Evolutionary conservation across 2,888 invertebrate species (phyloP).

Genomic region (Urechis unicinctus): DNA sequence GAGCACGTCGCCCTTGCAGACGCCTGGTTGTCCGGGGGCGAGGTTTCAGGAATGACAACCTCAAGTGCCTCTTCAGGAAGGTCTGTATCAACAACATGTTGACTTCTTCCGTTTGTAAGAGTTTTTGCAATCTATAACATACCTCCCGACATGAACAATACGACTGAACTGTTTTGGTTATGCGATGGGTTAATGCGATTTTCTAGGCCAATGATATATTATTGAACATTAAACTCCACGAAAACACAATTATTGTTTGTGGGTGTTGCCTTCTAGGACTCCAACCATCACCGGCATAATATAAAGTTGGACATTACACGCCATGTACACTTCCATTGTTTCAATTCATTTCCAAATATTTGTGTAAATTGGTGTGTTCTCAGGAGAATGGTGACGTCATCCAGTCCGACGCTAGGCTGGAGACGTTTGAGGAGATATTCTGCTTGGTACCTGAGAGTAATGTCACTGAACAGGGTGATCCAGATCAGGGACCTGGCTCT

Average conservation of each 20-base stretch:
- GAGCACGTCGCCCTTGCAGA: constrained; percentile 5
- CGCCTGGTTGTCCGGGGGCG: constrained; percentile 9
- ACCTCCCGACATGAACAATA: too few species aligned
- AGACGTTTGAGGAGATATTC: constrained; percentile 16
- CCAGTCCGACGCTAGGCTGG: constrained; percentile 5
- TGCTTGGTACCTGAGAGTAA: constrained; percentile 8
- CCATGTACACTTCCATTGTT: too few species aligned
- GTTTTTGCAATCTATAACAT: too few species aligned
- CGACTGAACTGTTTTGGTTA: too few species aligned
- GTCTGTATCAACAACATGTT: background rate
- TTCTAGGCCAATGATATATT: too few species aligned
- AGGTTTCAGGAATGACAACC: constrained; percentile 8
- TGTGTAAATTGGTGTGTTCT: background rate
- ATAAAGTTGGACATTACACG: too few species aligned
- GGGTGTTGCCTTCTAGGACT: too few species aligned
- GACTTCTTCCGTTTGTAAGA: background rate
- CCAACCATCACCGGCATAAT: too few species aligned
- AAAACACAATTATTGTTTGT: too few species aligned
- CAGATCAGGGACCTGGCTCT: background rate
- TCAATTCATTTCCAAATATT: too few species aligned
- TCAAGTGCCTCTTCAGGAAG: constrained; percentile 9
- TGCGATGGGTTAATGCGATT: too few species aligned
- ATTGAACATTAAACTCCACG: too few species aligned
- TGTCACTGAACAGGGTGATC: background rate
- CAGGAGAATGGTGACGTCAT: background rate